These are phyloP conservation scores for Potamilus streckersoni DNA, from an alignment of 1,140 invertebrate genomes.

Conservation along the genomic window DNA sequence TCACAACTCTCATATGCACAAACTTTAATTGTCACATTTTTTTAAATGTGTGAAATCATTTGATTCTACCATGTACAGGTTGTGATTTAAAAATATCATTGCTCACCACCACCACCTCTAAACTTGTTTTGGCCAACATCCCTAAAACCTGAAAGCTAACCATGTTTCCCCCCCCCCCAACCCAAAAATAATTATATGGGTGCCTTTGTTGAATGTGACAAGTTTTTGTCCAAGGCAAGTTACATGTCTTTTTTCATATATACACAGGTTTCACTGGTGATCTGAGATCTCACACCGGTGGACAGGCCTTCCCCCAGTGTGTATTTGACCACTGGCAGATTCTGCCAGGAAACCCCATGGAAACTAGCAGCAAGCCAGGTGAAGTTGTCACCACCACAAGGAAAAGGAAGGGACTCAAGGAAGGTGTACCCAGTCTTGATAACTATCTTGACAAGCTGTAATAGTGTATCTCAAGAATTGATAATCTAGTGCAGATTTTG, in stretches of 20 bases:
- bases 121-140: too few species aligned
- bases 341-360: constrained; percentile 93
- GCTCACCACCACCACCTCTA: too few species aligned
- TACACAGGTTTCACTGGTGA: constrained; percentile 93
- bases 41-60: too few species aligned
- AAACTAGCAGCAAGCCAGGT: constrained; percentile 83
- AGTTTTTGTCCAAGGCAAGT: too few species aligned
- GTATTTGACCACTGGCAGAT: constrained; percentile 99
- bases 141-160: too few species aligned
- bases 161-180: too few species aligned
- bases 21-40: too few species aligned
- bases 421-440: constrained; percentile 72
- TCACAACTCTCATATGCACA: too few species aligned
- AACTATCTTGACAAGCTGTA: constrained; percentile 67
- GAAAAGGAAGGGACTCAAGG: constrained; percentile 99
- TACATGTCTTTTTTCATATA: constrained; percentile 1
- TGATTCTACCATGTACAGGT: too few species aligned
- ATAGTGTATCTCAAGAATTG: constrained; percentile 5
- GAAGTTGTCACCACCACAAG: constrained; percentile 92
- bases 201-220: too few species aligned
- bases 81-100: too few species aligned
- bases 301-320: constrained; percentile 99
- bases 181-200: too few species aligned
- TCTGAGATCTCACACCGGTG: constrained; percentile 97
- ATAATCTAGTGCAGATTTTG: not conserved